A percentile compares a stretch with the other conserved stretches of the same genome.
Evolutionary conservation across 2,113 vertebrate species (phyloP).

Genomic region (Platichthys stellatus): DNA sequence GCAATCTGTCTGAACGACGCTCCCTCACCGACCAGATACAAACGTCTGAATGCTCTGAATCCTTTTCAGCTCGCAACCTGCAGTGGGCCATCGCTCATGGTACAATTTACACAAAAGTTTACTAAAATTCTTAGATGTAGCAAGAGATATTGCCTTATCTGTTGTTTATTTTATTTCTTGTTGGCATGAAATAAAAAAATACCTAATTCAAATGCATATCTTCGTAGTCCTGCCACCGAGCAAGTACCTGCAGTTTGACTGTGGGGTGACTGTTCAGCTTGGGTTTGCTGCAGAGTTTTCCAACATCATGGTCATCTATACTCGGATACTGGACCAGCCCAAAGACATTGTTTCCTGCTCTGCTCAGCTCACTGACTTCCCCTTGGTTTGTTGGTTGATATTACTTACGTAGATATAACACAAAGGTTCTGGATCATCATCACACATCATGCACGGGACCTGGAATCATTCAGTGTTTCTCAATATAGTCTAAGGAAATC

Average conservation of each 20-base stretch:
- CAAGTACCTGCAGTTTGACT: conserved; percentile 81
- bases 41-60: conserved; percentile 53
- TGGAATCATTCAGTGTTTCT: background rate
- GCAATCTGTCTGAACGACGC: conserved; percentile 88
- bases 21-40: conserved; percentile 84
- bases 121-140: background rate
- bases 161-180: background rate
- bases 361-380: conserved; percentile 84
- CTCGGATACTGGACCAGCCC: conserved; percentile 80
- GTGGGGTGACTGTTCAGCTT: conserved; percentile 85
- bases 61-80: conserved; percentile 85
- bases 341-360: conserved; percentile 78
- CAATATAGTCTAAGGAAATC: background rate
- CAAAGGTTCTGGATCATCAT: background rate
- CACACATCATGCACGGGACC: background rate
- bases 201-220: background rate
- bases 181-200: background rate
- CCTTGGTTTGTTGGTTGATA: conserved; percentile 73
- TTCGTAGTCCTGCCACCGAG: conserved; percentile 83
- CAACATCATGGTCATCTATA: conserved; percentile 91
- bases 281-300: conserved; percentile 91
- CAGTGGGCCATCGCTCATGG: conserved; percentile 89
- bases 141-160: background rate
- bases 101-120: conserved; percentile 37
- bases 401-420: background rate